A percentile compares a stretch with the other conserved stretches of the same genome.
Conservation (phyloP, 2,797 vertebrate genomes). For the Linurgus olivaceus region DNA sequence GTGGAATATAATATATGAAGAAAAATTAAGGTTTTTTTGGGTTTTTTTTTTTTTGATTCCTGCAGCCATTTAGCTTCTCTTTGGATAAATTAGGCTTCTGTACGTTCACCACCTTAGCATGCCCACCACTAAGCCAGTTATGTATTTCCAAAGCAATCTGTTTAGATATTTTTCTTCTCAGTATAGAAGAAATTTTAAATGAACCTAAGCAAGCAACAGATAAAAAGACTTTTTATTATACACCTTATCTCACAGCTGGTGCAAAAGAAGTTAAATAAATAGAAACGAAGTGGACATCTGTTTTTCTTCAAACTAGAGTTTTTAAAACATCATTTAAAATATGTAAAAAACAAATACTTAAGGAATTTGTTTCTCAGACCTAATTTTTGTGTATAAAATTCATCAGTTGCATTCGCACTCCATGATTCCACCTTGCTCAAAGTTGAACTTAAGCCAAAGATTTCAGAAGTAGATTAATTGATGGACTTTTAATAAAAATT, state of each 20-base stretch:
- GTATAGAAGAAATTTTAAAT: constrained; percentile 1
- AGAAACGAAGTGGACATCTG: not conserved
- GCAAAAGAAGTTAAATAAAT: not conserved
- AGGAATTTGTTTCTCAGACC: not conserved
- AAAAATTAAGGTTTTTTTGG: not conserved
- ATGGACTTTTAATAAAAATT: not conserved
- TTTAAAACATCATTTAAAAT: not conserved
- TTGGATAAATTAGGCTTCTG: constrained; percentile 12
- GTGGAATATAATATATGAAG: not conserved
- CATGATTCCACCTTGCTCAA: not conserved
- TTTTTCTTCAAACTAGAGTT: not conserved
- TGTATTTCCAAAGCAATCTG: not conserved
- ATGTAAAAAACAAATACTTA: not conserved
- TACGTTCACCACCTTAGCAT: not conserved
- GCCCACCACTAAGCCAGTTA: not conserved
- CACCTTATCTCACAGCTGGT: not conserved
- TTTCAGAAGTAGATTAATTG: not conserved
- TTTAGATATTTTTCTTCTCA: not conserved
- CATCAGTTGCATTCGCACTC: not conserved
- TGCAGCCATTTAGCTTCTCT: not conserved
- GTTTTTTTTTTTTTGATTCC: not conserved
- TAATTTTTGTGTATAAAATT: not conserved
- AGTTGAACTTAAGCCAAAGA: not conserved
- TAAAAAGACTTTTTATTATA: not conserved
- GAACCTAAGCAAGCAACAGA: not conserved